These are phyloP conservation scores for Maconellicoccus hirsutus DNA, from an alignment of 1,140 invertebrate genomes.

Conservation along the genomic window DNA sequence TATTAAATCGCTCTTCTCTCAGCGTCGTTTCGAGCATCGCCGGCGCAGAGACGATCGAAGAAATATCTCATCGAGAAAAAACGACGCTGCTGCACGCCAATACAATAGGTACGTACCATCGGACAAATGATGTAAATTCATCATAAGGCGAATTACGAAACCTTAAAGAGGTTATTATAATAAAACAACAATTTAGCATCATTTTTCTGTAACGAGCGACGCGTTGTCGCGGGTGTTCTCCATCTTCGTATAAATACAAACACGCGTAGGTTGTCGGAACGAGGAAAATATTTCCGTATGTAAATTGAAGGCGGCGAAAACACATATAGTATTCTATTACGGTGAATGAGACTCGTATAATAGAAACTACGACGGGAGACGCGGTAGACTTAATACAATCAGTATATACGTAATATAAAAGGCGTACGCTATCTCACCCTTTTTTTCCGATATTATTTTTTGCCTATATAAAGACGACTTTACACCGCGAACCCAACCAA, in stretches of 20 bases:
- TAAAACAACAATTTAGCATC: slow-evolving; percentile 2
- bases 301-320: neutral
- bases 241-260: neutral
- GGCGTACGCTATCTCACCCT: neutral
- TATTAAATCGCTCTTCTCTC: too few species aligned
- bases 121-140: slow-evolving; percentile 12
- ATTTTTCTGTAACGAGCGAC: neutral
- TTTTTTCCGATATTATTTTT: slow-evolving; percentile 1
- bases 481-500: neutral
- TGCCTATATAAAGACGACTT: neutral
- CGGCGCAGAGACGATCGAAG: too few species aligned
- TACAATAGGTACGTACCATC: too few species aligned
- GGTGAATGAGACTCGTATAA: neutral
- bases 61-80: too few species aligned
- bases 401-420: neutral
- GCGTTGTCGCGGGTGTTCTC: neutral
- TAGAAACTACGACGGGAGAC: too few species aligned
- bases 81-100: too few species aligned
- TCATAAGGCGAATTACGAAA: neutral
- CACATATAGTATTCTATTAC: neutral
- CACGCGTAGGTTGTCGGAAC: neutral
- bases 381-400: neutral
- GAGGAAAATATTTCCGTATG: slow-evolving; percentile 12
- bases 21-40: too few species aligned
- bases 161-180: neutral